Base-by-base conservation (phyloP, 2,113 vertebrate genomes). In the Eulacestoma nigropectus region DNA sequence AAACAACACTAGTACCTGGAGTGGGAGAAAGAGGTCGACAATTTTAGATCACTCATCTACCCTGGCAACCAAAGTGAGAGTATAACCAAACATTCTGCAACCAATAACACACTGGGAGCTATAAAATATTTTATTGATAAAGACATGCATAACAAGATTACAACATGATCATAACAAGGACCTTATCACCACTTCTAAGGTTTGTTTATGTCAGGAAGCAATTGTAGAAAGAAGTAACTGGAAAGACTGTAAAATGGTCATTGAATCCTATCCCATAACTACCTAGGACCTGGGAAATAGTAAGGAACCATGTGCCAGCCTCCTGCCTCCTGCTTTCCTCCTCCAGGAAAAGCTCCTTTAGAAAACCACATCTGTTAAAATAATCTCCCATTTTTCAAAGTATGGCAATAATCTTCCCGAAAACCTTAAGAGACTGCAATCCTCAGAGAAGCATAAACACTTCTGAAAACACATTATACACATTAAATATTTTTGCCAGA, bases 1-100 rank as follows among this genome's bases (percentile, higher is more conserved):
- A 97, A 99, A 98, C 70, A 99, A 85, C 74, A 98, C 97, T 90
- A 98, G 16, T 74, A 97, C 98, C 98, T 99, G 94, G 21, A 82
- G 42, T 39, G 56, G 77, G 22, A 88, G 63, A 94, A 84, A 78
- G 10, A 84, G 39, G 50, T 89, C 60, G 92, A 79, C 44, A 75
- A 85, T 55, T 77, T 92, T 41, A 94, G 13, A 63, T 86, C 49
- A 39, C 27, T 93, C 63, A 63, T 65, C 68, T 74, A 41, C 46
- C 41, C 33, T 52, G 65, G 87, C 47, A 95, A 95, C 49, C 37
- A 77, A 82, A 90, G 35, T 44, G 19, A 75, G 18, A 92, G 26
- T n/a, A 59, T n/a, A 93, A 86, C 17, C 55, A 96, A 94, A 86
- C 75, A 77, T 74, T 83, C 62, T 92, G 46, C 63, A 80, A 80